Evolutionary conservation across 2,797 vertebrate species (phyloP).

Genomic region (Danio kyathit): DNA sequence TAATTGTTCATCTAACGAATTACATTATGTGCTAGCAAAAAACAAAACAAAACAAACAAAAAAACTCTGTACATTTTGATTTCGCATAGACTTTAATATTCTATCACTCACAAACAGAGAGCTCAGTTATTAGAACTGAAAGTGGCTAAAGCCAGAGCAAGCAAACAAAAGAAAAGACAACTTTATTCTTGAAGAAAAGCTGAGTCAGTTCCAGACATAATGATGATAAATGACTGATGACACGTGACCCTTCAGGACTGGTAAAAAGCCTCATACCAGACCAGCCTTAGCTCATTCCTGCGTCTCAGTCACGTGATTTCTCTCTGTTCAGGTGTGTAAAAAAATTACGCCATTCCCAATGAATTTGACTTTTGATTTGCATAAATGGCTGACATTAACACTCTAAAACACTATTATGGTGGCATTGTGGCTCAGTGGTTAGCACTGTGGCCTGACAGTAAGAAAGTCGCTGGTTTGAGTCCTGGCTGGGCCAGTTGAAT

Average conservation of each 20-base stretch:
- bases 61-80: too few relatives aligned
- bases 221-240: neutral
- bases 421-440: too few relatives aligned
- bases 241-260: neutral
- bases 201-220: neutral
- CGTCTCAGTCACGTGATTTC: slow-evolving; percentile 26
- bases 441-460: too few relatives aligned
- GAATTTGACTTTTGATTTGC: neutral
- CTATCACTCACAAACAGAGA: too few relatives aligned
- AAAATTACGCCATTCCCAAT: neutral
- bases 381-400: neutral
- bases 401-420: too few relatives aligned
- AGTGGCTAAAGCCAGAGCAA: neutral
- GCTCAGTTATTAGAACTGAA: too few relatives aligned
- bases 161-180: neutral
- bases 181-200: neutral
- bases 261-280: slow-evolving; percentile 1
- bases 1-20: too few relatives aligned
- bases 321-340: neutral
- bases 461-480: too few relatives aligned
- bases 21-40: too few relatives aligned
- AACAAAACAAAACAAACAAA: too few relatives aligned
- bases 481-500: too few relatives aligned
- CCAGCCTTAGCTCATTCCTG: neutral
- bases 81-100: too few relatives aligned